Percentiles rank a stretch among this genome's conserved stretches.
phyloP scores from a whole-genome alignment of 92 coral and sea anemone species.

The Montipora capitata region DNA sequence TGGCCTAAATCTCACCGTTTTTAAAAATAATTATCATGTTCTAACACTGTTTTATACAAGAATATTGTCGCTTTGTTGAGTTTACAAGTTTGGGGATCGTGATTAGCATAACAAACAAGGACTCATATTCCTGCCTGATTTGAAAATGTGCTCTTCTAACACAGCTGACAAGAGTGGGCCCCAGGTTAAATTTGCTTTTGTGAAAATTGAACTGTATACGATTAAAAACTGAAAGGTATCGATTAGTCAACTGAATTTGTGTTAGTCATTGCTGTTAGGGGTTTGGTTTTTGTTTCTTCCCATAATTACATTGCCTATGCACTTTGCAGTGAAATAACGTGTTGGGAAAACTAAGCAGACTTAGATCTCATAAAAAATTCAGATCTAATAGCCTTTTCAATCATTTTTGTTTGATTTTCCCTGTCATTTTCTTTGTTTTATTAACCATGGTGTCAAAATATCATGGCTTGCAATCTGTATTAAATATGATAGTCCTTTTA shows the following conservation, averaged over 20 bases:
- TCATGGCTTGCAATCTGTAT: background rate
- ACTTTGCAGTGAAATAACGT: too few species aligned
- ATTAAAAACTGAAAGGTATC: background rate
- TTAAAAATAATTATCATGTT: background rate
- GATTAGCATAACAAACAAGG: slow-evolving; percentile 28
- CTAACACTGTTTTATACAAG: background rate
- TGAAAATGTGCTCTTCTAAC: slow-evolving; percentile 12
- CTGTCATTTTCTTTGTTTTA: background rate
- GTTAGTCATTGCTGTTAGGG: background rate
- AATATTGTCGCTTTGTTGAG: background rate
- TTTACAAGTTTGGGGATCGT: background rate
- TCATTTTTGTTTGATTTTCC: background rate
- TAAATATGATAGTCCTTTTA: background rate
- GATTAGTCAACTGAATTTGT: background rate
- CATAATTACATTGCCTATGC: background rate
- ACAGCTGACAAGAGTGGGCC: slow-evolving; percentile 13
- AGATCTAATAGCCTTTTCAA: slow-evolving; percentile 4
- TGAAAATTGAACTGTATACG: background rate
- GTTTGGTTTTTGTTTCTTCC: background rate
- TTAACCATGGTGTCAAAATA: background rate
- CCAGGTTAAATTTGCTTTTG: background rate
- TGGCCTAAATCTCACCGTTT: background rate
- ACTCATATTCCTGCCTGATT: background rate
- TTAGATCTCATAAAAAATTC: background rate
- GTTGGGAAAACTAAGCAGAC: background rate